Percentiles rank a stretch among this genome's conserved stretches.
These are phyloP conservation scores for rat (Rattus norvegicus) DNA, from an alignment of 2,113 vertebrate genomes.

Conservation along the genomic window DNA sequence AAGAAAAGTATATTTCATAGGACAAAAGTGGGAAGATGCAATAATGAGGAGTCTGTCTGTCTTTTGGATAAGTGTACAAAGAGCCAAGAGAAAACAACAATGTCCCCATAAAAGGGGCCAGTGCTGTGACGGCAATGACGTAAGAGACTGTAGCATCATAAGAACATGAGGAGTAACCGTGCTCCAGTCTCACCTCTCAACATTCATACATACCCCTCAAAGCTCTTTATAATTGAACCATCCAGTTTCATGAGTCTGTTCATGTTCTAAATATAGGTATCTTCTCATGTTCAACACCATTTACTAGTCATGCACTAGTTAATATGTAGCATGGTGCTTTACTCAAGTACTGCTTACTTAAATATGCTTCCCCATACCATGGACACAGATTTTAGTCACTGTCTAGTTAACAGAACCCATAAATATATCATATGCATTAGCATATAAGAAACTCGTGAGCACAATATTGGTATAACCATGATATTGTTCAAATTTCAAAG, in stretches of 20 bases:
- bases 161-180: fast-evolving
- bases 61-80: not conserved
- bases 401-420: not conserved
- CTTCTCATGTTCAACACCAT: not conserved
- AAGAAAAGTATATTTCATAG: not conserved
- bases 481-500: not conserved
- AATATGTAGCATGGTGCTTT: not conserved
- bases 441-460: not conserved
- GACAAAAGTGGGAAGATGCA: not conserved
- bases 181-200: not conserved
- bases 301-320: not conserved
- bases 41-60: not conserved
- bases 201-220: not conserved
- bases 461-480: not conserved
- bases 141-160: not conserved
- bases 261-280: not conserved
- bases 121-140: not conserved
- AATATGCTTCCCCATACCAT: not conserved
- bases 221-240: not conserved
- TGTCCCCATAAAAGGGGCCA: not conserved
- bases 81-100: not conserved
- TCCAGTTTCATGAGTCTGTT: not conserved
- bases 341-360: not conserved
- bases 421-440: not conserved
- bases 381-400: not conserved